Base-by-base conservation (phyloP, 1,140 invertebrate species). In the Hetaerina americana region DNA sequence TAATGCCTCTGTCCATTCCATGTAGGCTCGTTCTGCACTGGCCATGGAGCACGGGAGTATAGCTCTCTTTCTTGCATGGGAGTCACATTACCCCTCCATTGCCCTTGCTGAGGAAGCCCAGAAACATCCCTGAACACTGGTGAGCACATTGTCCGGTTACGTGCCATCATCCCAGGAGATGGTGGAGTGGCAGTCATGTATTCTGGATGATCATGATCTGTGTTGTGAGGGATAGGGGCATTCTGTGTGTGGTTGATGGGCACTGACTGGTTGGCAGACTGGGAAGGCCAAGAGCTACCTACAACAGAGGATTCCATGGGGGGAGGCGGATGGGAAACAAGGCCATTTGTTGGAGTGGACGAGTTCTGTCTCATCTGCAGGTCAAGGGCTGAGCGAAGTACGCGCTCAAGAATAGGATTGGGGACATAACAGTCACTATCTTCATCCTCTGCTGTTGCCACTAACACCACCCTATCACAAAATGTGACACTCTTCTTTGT, bases 401-500 rank as follows among this genome's bases (percentile, higher is more conserved):
- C 93, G 73, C 92, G 83, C 79, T 95, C 92, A 72, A 95, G 80
- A 74, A 96, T 94, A 15, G 93, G 93, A 82, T 95, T 95, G 0
- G 93, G 93, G 78, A 95, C 92, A 76, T 93, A 94, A 76, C 90
- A 91, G 71, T 94, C 92, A 71, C 93, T 91, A 79, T 94, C 93
- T 75, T 93, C 90, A 75, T 96, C 93, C 77, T 95, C 93, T 0
- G 94, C 93, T 22, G 92, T 94, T 3, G 93, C 92, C 18, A 96
- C 94, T 28, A 96, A 81, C 72, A 94, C 93, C 0, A 96, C 93
- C 81, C 95, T 92, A 79, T 96, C 93, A 76, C 93, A 95, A 80
- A 96, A 96, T 0, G 93, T 95, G 0, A 96, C 94, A 75, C 92
- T 94, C 79, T 96, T 96, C 84, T 96, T 96, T 27, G 81, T n/a